Evolutionary conservation across 1,140 invertebrate genomes (phyloP).

Genomic region (Campoletis sonorensis): DNA sequence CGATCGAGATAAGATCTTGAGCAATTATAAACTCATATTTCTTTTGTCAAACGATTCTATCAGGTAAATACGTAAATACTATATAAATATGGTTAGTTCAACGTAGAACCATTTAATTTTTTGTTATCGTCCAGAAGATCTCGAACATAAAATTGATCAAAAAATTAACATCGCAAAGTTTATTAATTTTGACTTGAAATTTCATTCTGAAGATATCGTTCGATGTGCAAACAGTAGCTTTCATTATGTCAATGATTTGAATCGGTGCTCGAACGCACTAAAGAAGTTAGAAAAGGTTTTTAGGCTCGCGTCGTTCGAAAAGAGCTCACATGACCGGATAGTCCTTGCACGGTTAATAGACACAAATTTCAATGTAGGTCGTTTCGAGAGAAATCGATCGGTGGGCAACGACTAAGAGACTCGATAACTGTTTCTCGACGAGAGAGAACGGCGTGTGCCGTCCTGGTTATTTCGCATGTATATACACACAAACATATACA

Average conservation of each 20-base stretch:
- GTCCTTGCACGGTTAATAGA: slow-evolving; percentile 55
- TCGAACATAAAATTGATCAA: too few species aligned
- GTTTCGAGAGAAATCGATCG: slow-evolving; percentile 59
- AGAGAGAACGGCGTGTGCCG: slow-evolving; percentile 45
- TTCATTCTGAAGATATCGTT: too few species aligned
- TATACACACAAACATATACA: not conserved
- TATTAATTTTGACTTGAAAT: too few species aligned
- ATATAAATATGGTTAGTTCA: too few species aligned
- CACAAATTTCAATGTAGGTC: slow-evolving; percentile 61
- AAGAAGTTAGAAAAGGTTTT: not conserved
- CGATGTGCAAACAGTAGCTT: too few species aligned
- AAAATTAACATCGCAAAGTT: too few species aligned
- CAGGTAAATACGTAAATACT: too few species aligned
- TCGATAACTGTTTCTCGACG: slow-evolving; percentile 58
- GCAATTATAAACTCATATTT: too few species aligned
- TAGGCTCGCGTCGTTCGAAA: not conserved
- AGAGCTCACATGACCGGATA: slow-evolving; percentile 7
- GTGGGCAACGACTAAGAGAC: slow-evolving; percentile 26
- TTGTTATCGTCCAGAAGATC: too few species aligned
- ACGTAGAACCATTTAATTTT: too few species aligned
- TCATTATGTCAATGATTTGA: not conserved
- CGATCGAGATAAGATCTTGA: too few species aligned
- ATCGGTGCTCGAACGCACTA: not conserved
- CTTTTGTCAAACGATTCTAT: too few species aligned
- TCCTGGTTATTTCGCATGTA: slow-evolving; percentile 27